These are phyloP conservation scores for Trachymyrmex septentrionalis DNA, from an alignment of 1,140 invertebrate genomes.

Conservation along the genomic window DNA sequence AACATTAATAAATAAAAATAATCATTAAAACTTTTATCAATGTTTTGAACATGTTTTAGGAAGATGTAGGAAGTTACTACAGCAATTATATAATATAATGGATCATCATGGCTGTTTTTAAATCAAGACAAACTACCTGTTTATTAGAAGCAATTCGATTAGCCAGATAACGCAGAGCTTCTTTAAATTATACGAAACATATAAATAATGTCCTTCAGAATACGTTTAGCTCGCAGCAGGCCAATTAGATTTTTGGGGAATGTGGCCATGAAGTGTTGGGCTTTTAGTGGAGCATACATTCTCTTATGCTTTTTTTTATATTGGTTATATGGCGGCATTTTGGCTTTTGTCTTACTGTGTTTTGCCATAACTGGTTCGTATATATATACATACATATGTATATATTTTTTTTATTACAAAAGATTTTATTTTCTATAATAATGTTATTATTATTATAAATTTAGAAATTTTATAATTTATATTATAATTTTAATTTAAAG, in stretches of 20 bases:
- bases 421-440: background rate
- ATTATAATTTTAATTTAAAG: background rate
- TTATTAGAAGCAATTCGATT: background rate
- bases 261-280: constrained; percentile 87
- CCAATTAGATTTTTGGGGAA: constrained; percentile 78
- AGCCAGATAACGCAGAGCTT: constrained; percentile 35
- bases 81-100: background rate
- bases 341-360: constrained; percentile 90
- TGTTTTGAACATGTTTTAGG: background rate
- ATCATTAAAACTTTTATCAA: background rate
- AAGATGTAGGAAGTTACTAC: background rate
- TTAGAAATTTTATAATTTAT: background rate
- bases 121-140: background rate
- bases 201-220: constrained; percentile 79
- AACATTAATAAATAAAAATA: background rate
- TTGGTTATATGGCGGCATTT: constrained; percentile 93
- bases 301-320: constrained; percentile 92
- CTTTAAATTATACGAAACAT: background rate
- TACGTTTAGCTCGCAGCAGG: constrained; percentile 77
- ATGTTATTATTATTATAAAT: constrained; percentile 1
- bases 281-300: constrained; percentile 87
- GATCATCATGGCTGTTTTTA: constrained; percentile 33
- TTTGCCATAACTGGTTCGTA: constrained; percentile 90
- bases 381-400: background rate
- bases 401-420: background rate